Evolutionary conservation across 2,888 invertebrate species (phyloP), one percentile per base, ranked within the genome.

Genomic region (Lasioglossum figueresi): DNA sequence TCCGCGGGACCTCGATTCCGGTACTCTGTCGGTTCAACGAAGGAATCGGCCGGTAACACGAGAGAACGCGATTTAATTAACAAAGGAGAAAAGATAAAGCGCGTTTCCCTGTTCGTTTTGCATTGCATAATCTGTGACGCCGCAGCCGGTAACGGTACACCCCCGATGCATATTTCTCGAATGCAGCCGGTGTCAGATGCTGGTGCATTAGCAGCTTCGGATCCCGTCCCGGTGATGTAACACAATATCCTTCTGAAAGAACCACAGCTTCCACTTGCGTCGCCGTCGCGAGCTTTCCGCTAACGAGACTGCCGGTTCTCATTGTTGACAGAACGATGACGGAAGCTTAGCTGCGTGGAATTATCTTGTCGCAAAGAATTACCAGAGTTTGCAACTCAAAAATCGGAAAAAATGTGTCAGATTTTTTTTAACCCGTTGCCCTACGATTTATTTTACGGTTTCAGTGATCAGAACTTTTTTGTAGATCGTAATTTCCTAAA

Each of bases 131-230:
- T 87, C 82, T 74, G 34, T 76, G 79, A 79, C 82, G 76, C 43
- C 76, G 82, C 74, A 68, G 79, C 78, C 68, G 80, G 89, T 90
- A 90, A 90, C 90, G 90, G 88, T 90, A 90, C 83, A 90, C 89
- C 82, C 74, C 77, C 70, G 80, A 81, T 80, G 86, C 86, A 86
- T 90, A 85, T 83, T 90, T 83, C 88, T 83, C 81, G 84, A 85
- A 89, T 68, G 82, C 82, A 71, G 86, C 59, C 79, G 84, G 89
- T 90, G 86, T 90, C 88, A 82, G 86, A 85, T 88, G 85, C 89
- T 77, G 86, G 82, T 83, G 87, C 90, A 88, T 90, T 90, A 90
- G 83, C 88, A 73, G 85, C 87, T 83, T 84, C 82, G 48, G 71
- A 80, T 83, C 85, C 74, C 85, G 82, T 85, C 83, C 82, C 80